phyloP scores from a whole-genome alignment of 1,140 invertebrate species.

The Drosophila sucinea region DNA sequence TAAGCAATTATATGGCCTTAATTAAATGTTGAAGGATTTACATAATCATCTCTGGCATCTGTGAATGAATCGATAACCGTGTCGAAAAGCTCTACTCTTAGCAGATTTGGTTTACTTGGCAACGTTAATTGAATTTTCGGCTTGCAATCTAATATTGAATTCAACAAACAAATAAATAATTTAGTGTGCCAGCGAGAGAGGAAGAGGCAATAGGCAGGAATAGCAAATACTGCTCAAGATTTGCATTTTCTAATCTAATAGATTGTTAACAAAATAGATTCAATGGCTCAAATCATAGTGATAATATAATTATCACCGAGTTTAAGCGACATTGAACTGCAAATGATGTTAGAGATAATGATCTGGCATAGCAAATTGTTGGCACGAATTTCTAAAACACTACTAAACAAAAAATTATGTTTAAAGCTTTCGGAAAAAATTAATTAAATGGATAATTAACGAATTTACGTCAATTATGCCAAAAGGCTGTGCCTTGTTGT shows the following conservation, averaged over 20 bases:
- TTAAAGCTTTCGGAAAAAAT: too few species aligned
- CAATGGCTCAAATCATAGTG: too few species aligned
- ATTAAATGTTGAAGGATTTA: slow-evolving; percentile 59
- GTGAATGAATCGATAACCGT: background rate
- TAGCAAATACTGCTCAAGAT: background rate
- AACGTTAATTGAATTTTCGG: slow-evolving; percentile 37
- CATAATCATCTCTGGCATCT: slow-evolving; percentile 43
- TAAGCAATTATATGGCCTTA: slow-evolving; percentile 69
- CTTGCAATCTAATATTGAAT: background rate
- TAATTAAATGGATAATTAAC: too few species aligned
- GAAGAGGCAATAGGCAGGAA: too few species aligned
- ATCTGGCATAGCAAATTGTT: too few species aligned
- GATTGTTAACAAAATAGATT: too few species aligned
- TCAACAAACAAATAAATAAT: background rate
- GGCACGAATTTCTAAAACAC: too few species aligned
- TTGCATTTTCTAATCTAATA: background rate
- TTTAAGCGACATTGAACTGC: too few species aligned
- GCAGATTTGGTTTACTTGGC: background rate
- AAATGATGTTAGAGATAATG: too few species aligned
- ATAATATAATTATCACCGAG: background rate
- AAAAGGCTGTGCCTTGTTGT: background rate
- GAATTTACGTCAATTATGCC: background rate
- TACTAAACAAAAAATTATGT: too few species aligned
- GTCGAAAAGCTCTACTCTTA: background rate
- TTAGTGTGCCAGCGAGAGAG: background rate